Base-by-base conservation (phyloP, 2,797 vertebrate species). In the Gobionotothen gibberifrons region DNA sequence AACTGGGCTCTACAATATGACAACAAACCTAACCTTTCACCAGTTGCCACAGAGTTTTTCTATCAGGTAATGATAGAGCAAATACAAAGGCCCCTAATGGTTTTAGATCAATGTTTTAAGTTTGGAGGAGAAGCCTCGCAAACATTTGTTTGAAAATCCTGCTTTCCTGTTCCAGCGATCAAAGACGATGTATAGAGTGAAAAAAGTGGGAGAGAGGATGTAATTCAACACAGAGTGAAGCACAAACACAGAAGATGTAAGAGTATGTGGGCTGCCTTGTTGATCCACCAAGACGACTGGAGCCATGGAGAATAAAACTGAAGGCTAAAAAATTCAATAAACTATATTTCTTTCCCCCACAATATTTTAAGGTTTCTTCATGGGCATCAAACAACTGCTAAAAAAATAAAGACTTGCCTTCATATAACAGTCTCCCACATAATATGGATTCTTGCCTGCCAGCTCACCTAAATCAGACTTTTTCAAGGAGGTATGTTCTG, bases 361-460 rank as follows among this genome's bases (percentile, higher is more conserved):
- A 26, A 69, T 72, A 64, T 79, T 82, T 49, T 53, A 19, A 51
- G 5, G 69, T 57, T 67, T 74, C 9, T 63, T 64, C 62, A 66
- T 11, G 22, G 14, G 19, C 49, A 62, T 72, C 10, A 39, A 39
- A 56, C 55, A 66, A 21, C 42, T 26, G 29, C 15, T 52, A 11
- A 19, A 16, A 78, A 79, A 62, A 81, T n/a, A 48, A 39, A 55
- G 14, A 86, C 60, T 74, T 63, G 26, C 21, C 69, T 59, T 57
- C 53, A n/a, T 17, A 43, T 29, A 76, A 66, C 49, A 57, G 42
- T 58, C 44, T 55, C 87, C 86, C 74, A 86, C 81, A 58, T 42
- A 22, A 22, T 73, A 82, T 86, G 67, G 80, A 84, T 86, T 72
- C 53, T 4, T 22, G 58, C 46, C 55, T 82, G 36, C 22, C 22